These are phyloP conservation scores for Scylla paramamosain DNA, from an alignment of 1,140 invertebrate genomes.

Conservation along the genomic window DNA sequence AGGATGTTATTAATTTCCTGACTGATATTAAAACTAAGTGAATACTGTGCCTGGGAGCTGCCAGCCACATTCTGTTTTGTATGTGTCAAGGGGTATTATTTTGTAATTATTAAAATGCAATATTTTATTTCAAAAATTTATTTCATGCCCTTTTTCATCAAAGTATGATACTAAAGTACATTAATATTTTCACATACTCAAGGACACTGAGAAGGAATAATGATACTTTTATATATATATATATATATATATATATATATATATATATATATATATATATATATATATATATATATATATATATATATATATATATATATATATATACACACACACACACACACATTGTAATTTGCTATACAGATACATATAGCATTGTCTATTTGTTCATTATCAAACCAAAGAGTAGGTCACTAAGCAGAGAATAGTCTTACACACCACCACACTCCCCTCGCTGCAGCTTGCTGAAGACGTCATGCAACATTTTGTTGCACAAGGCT, in stretches of 20 bases:
- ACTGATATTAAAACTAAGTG: not conserved
- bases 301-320: not conserved
- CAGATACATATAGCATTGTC: not conserved
- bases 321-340: not conserved
- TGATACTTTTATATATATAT: no score
- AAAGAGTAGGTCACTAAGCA: not conserved
- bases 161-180: not conserved
- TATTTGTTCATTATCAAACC: no score
- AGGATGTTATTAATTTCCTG: not conserved
- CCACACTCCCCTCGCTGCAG: constrained; percentile 80
- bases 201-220: no score
- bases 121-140: constrained; percentile 27
- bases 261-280: constrained; percentile 1
- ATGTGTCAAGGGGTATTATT: constrained; percentile 69
- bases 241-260: constrained; percentile 21
- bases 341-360: not conserved
- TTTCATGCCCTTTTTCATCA: not conserved
- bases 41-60: constrained; percentile 1
- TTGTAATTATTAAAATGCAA: constrained; percentile 72
- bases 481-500: constrained; percentile 95
- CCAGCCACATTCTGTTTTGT: constrained; percentile 46
- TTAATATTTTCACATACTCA: no score
- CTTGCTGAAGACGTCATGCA: constrained; percentile 86
- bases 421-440: constrained; percentile 29
- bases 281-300: constrained; percentile 12